These are phyloP conservation scores for Avahi laniger DNA, from an alignment of 2,797 vertebrate genomes.

Conservation along the genomic window DNA sequence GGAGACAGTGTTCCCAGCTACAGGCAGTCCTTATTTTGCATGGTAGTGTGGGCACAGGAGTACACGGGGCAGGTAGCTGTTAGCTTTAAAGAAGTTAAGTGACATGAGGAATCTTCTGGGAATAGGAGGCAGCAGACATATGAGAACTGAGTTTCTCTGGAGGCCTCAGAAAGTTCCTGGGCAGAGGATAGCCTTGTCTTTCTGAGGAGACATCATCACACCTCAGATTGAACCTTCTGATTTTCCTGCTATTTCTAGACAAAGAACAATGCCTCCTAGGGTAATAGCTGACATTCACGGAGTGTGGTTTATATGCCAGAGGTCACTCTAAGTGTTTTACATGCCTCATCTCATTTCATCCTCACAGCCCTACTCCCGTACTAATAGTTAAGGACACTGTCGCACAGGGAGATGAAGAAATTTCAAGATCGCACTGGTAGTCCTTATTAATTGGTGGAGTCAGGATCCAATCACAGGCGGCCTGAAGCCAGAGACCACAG, in stretches of 20 bases:
- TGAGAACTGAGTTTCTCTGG: not conserved
- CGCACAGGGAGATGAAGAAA: not conserved
- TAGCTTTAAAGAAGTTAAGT: not conserved
- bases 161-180: not conserved
- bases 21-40: not conserved
- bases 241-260: conserved; percentile 25
- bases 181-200: not conserved
- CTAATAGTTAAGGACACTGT: not conserved
- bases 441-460: not conserved
- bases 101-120: not conserved
- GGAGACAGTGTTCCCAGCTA: not conserved
- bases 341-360: not conserved
- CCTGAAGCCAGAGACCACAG: not conserved
- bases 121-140: not conserved
- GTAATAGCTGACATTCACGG: not conserved
- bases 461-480: not conserved
- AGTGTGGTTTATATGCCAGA: not conserved
- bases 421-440: not conserved
- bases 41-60: not conserved
- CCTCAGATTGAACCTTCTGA: not conserved
- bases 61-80: not conserved
- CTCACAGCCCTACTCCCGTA: not conserved
- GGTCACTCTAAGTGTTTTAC: not conserved
- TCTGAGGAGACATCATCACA: not conserved
- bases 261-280: not conserved